Percentiles rank a stretch among this genome's conserved stretches.
These are phyloP conservation scores for Poecilus cupreus DNA, from an alignment of 2,888 invertebrate species.

Conservation along the genomic window DNA sequence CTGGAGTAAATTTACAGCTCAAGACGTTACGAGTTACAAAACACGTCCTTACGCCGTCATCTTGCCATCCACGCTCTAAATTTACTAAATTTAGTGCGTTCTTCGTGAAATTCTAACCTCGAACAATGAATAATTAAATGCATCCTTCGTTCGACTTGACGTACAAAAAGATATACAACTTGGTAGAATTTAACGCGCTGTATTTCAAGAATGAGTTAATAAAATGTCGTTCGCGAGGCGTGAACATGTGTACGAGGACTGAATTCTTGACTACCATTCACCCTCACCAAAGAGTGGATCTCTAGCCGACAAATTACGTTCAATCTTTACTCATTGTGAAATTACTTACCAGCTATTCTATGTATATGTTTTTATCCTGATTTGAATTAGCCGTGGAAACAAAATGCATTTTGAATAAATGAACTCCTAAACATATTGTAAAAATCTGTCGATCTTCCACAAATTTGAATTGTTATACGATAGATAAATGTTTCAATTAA, in stretches of 20 bases:
- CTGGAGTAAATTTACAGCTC: not conserved
- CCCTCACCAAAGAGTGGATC: no score
- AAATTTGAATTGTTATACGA: no score
- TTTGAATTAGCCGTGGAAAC: no score
- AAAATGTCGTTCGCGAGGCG: not conserved
- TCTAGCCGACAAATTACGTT: no score
- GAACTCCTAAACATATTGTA: no score
- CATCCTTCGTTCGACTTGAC: constrained; percentile 17
- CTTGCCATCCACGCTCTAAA: not conserved
- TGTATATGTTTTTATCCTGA: no score
- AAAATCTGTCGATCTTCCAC: no score
- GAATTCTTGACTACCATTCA: not conserved
- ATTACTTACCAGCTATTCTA: no score
- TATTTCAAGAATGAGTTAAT: constrained; percentile 28
- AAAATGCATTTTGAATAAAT: no score
- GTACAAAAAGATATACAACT: constrained; percentile 26
- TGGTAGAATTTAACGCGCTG: constrained; percentile 6
- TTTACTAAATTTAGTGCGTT: constrained; percentile 33
- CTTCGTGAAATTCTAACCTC: constrained; percentile 34
- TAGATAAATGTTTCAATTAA: no score
- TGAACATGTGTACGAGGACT: not conserved
- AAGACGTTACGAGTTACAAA: constrained; percentile 15
- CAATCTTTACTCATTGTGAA: no score
- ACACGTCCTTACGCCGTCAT: constrained; percentile 19
- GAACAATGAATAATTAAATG: constrained; percentile 49